Conservation (phyloP, 1,140 invertebrate genomes). For the Apis mellifera region DNA sequence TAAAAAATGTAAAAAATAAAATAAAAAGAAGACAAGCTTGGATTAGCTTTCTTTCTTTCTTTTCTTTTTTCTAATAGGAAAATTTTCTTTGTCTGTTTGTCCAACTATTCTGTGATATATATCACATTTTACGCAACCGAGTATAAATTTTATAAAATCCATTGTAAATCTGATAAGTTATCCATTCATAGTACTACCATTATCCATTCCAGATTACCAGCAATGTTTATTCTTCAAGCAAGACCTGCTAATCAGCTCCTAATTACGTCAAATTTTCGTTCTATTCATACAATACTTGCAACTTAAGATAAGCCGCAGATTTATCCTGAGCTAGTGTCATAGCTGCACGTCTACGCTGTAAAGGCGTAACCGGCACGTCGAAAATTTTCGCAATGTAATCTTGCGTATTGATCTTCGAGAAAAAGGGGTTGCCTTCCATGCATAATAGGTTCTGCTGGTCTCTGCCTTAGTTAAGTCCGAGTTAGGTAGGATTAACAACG, state of each 20-base stretch:
- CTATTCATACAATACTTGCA: not conserved
- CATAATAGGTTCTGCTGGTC: conserved; percentile 77
- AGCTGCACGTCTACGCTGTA: conserved; percentile 47
- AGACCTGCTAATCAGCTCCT: not conserved
- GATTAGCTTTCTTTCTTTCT: not conserved
- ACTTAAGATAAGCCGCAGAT: not conserved
- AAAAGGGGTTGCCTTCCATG: conserved; percentile 75
- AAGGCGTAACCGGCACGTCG: conserved; percentile 62
- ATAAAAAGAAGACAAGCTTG: no score
- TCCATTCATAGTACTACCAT: no score
- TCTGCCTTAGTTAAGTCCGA: conserved; percentile 74
- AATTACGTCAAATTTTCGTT: conserved; percentile 12
- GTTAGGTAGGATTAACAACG: conserved; percentile 78
- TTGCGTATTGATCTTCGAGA: conserved; percentile 78
- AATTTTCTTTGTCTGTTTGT: not conserved
- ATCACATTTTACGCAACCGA: no score
- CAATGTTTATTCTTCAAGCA: not conserved
- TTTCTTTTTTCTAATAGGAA: not conserved
- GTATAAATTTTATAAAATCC: no score
- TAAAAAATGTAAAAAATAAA: no score
- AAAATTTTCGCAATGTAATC: conserved; percentile 80
- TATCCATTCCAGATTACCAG: no score
- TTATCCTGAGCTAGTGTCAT: not conserved
- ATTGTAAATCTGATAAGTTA: no score
- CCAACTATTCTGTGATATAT: no score